phyloP scores from a whole-genome alignment of 2,888 invertebrate genomes.

The Lithophane socia region DNA sequence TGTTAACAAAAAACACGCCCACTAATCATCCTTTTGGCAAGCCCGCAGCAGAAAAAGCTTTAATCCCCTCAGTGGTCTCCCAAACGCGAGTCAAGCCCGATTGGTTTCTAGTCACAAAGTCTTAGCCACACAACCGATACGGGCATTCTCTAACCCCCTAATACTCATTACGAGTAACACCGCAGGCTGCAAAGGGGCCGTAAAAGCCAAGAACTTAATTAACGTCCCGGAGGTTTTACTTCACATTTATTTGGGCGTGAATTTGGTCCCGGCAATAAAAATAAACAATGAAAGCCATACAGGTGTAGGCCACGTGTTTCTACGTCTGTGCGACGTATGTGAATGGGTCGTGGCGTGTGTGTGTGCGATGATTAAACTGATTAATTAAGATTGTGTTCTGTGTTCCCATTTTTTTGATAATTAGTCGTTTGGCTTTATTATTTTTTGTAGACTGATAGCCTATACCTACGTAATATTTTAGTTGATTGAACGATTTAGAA shows the following conservation, averaged over 20 bases:
- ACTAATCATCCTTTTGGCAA: slow-evolving; percentile 56
- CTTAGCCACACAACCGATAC: slow-evolving; percentile 70
- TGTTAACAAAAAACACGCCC: slow-evolving; percentile 55
- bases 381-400: slow-evolving; percentile 56
- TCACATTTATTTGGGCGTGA: slow-evolving; percentile 86
- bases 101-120: slow-evolving; percentile 69
- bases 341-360: slow-evolving; percentile 18
- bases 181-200: slow-evolving; percentile 74
- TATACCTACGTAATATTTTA: neutral
- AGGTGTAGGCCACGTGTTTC: slow-evolving; percentile 62
- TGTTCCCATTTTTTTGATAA: slow-evolving; percentile 28
- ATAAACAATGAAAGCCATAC: slow-evolving; percentile 82
- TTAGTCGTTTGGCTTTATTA: slow-evolving; percentile 15
- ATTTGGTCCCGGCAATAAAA: slow-evolving; percentile 84
- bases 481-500: neutral
- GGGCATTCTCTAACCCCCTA: slow-evolving; percentile 71
- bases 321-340: slow-evolving; percentile 26
- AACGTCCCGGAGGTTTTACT: slow-evolving; percentile 79
- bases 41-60: slow-evolving; percentile 54
- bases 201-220: slow-evolving; percentile 88
- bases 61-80: slow-evolving; percentile 59
- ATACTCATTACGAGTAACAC: slow-evolving; percentile 79
- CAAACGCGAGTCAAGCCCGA: slow-evolving; percentile 65
- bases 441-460: slow-evolving; percentile 18
- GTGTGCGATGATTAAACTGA: slow-evolving; percentile 55